Base-by-base conservation (phyloP, 2,888 invertebrate species). In the Dynastes hyllus region DNA sequence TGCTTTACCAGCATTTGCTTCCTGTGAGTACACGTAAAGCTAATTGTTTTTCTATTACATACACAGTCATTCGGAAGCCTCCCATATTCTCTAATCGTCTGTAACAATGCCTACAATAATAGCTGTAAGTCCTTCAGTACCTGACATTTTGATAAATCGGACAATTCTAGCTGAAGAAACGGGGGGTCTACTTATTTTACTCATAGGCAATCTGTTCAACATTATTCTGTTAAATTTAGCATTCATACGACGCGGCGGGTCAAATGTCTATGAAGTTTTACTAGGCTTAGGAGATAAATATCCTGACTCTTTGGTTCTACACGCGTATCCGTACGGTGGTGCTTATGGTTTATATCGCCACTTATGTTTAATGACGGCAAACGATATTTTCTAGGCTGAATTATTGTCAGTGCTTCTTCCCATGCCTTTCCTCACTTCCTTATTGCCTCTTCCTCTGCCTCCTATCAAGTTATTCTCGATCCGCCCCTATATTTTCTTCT, bases 271-370 rank as follows among this genome's bases (percentile, higher is more conserved):
- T 99, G 99, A 82, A 99, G 92, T 94, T 99, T 99, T 82, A 99
- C 98, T 85, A 99, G 93, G 84, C 99, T 94, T 83, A 98, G 94
- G 89, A 99, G 92, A 91, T 99, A 99, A 84, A 99, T 97, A 95
- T 99, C 98, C 91, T 99, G 95, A 85, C 98, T 98, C 91, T 95
- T 97, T 58, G 99, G 99, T 90, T 97, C 97, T 86, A 95, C 97
- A 89, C 99, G 95, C 90, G 97, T 95, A 90, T 98, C 99, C 93
- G 98, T 99, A 87, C 99, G 96, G 92, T 99, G 98, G 92, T 98
- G 95, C 93, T 99, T 99, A 91, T 99, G 99, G 90, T 96, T 95
- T 90, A 99, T 98, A 92, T 99, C 99, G 91, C 99, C 98, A 95
- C 87, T 84, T 87, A 87, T 87, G 85, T 85, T 86, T 83, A 82